Evolutionary conservation across 2,888 invertebrate genomes (phyloP), one percentile per base, ranked within the genome.

Genomic region (Hypolimnas misippus): DNA sequence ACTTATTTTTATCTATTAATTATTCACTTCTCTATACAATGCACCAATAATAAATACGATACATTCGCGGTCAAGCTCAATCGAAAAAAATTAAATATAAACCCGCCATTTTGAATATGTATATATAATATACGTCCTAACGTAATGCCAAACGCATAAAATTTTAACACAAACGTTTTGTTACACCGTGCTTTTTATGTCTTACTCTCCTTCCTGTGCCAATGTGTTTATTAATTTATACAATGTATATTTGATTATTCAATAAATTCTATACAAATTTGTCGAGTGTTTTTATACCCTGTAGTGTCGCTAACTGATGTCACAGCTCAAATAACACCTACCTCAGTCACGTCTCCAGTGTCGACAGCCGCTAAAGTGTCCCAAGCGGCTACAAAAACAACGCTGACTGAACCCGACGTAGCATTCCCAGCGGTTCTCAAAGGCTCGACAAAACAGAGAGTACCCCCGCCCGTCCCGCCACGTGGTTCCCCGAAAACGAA

Each of bases 391-490:
- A 73, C 84, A 64, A 86, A 87, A 73, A 78, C 83, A 57, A 77
- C 82, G 2, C 71, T 79, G 57, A 84, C 93, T 33, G 93, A 94
- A 57, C 93, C 93, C 2, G 91, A 93, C 57, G 84, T 93, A 67
- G 94, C 93, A 58, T 96, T 96, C 83, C 96, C 96, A 54, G 96
- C 96, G 54, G 95, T 96, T 55, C 90, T 96, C 77, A 96, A 96
- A 86, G 95, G 95, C 76, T 93, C 94, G 44, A 93, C 93, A 72
- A 96, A 96, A 86, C 93, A 95, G 74, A 95, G 96, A 85, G 94
- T 97, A 42, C 97, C 97, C 44, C 97, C 97, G 58, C 97, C 97
- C 19, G 97, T 97, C 56, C 97, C 97, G 58, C 97, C 97, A 3
- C 93, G 97, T 75, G 96, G 96, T 62, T 96, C 96, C 25, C 96